Conservation (phyloP, 2,113 vertebrate species). For the Mobula hypostoma region DNA sequence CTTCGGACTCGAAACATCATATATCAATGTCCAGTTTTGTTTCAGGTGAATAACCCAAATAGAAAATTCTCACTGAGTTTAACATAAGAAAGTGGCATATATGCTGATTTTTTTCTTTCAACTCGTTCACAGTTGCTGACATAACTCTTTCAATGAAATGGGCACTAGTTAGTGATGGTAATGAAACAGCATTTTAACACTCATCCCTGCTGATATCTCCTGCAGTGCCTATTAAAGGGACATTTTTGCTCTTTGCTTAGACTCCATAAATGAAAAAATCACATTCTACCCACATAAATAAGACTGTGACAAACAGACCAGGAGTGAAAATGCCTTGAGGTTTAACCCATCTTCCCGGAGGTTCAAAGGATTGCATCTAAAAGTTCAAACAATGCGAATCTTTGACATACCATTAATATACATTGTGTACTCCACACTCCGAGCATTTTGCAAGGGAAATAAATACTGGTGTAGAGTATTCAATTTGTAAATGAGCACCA, state of each 20-base stretch:
- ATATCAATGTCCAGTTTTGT: constrained; percentile 60
- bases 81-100: constrained; percentile 54
- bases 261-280: constrained; percentile 64
- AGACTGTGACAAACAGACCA: constrained; percentile 65
- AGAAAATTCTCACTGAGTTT: constrained; percentile 51
- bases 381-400: background rate
- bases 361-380: constrained; percentile 40
- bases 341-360: constrained; percentile 79
- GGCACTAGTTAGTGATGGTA: constrained; percentile 62
- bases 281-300: constrained; percentile 42
- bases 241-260: constrained; percentile 59
- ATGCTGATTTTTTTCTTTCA: constrained; percentile 64
- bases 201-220: constrained; percentile 59
- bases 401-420: background rate
- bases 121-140: constrained; percentile 58
- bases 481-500: too few relatives aligned
- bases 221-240: constrained; percentile 71
- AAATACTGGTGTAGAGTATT: background rate
- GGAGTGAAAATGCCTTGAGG: constrained; percentile 56
- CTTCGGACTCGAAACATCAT: constrained; percentile 54
- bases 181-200: constrained; percentile 74
- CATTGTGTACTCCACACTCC: background rate
- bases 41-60: constrained; percentile 47
- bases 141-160: constrained; percentile 60
- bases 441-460: background rate